Evolutionary conservation across 2,797 vertebrate species (phyloP).

Genomic region (Tragelaphus oryx): DNA sequence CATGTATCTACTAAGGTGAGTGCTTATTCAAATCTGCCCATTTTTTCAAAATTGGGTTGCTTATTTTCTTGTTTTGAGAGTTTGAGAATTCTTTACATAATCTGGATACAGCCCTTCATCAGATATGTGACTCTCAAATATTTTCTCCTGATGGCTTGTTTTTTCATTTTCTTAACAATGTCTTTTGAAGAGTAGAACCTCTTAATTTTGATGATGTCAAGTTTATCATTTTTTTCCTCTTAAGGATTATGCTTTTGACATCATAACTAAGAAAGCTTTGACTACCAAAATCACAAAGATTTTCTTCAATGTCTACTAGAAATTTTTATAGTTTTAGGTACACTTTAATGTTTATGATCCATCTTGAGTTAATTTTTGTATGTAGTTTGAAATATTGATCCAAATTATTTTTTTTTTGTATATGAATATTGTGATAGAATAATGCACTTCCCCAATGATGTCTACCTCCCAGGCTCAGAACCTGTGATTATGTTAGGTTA

Average conservation of each 20-base stretch:
- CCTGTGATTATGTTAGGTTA: background rate
- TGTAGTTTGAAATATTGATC: background rate
- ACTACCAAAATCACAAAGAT: background rate
- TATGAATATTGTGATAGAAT: background rate
- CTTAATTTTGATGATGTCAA: slow-evolving; percentile 18
- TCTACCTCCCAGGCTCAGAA: background rate
- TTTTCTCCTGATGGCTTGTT: background rate
- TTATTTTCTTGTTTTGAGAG: background rate
- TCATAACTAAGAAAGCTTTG: background rate
- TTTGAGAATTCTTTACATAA: slow-evolving; percentile 12
- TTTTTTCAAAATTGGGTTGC: background rate
- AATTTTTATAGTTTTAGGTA: slow-evolving; percentile 15
- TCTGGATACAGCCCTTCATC: background rate
- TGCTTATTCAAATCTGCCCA: background rate
- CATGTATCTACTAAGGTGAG: background rate
- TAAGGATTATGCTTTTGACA: slow-evolving; percentile 12
- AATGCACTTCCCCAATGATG: background rate
- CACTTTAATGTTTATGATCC: background rate
- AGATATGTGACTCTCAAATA: slow-evolving; percentile 2
- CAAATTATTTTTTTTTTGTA: background rate
- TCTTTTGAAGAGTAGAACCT: background rate
- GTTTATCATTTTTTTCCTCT: slow-evolving; percentile 1
- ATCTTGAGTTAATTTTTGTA: background rate
- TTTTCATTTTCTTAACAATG: slow-evolving; percentile 1
- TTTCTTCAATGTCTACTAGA: slow-evolving; percentile 23